phyloP scores from a whole-genome alignment of 2,888 invertebrate genomes.

The Ennomos fuscantarius region DNA sequence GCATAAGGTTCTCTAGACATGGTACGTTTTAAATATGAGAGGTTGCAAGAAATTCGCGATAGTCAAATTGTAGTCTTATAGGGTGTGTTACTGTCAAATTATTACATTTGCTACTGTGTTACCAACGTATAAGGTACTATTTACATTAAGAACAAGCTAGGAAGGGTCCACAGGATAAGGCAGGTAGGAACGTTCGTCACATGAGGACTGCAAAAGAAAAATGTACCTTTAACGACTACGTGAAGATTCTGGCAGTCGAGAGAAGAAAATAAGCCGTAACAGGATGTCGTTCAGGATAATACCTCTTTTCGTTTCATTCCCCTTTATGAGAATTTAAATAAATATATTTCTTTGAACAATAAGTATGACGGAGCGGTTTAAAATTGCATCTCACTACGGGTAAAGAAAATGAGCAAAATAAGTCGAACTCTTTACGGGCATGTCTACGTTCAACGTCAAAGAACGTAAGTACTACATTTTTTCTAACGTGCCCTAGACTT shows the following conservation, averaged over 20 bases:
- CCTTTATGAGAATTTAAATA: slow-evolving; percentile 60
- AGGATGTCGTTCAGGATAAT: slow-evolving; percentile 83
- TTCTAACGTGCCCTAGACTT: slow-evolving; percentile 47
- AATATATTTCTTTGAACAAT: slow-evolving; percentile 25
- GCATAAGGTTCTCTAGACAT: slow-evolving; percentile 52
- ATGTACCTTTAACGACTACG: slow-evolving; percentile 83
- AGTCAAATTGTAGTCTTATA: slow-evolving; percentile 85
- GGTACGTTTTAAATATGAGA: slow-evolving; percentile 66
- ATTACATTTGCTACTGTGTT: slow-evolving; percentile 81
- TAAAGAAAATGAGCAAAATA: slow-evolving; percentile 33
- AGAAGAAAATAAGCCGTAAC: slow-evolving; percentile 83
- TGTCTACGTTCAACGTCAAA: slow-evolving; percentile 28
- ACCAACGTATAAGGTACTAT: slow-evolving; percentile 73
- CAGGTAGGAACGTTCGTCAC: slow-evolving; percentile 77
- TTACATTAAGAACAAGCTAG: slow-evolving; percentile 64
- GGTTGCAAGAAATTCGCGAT: slow-evolving; percentile 82
- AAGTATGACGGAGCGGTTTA: slow-evolving; percentile 7
- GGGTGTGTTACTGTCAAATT: slow-evolving; percentile 79
- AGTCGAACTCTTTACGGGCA: slow-evolving; percentile 28
- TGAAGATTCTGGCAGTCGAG: slow-evolving; percentile 77
- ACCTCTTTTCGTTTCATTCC: slow-evolving; percentile 74
- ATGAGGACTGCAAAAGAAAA: slow-evolving; percentile 83
- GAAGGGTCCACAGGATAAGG: slow-evolving; percentile 76
- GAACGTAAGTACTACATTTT: slow-evolving; percentile 38
- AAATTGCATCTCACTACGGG: slow-evolving; percentile 29